Evolutionary conservation across 2,888 invertebrate species (phyloP).

Genomic region (Sialis lutaria): DNA sequence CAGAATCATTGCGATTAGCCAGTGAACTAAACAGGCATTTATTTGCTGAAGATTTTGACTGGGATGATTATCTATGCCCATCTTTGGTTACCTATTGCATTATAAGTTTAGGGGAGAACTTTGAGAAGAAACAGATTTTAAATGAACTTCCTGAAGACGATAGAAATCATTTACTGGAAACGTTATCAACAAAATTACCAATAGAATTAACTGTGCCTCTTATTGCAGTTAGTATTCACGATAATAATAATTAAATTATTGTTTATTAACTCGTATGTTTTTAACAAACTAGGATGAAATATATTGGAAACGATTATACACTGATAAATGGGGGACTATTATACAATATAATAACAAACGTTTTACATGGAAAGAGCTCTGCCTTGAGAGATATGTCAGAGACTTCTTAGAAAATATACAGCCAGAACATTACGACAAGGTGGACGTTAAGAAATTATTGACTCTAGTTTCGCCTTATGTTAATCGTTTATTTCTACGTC

Average conservation of each 20-base stretch:
- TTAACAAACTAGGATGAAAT: conserved; percentile 28
- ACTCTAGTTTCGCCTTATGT: conserved; percentile 33
- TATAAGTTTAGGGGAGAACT: conserved; percentile 29
- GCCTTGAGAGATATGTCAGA: conserved; percentile 21
- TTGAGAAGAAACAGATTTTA: conserved; percentile 33
- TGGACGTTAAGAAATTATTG: conserved; percentile 18
- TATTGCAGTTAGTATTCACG: conserved; percentile 25
- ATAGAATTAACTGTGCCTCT: conserved; percentile 34
- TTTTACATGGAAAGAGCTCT: conserved; percentile 24
- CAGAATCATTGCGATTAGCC: conserved; percentile 17
- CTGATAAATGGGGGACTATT: conserved; percentile 16
- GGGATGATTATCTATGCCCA: conserved; percentile 31
- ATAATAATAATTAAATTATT: neutral
- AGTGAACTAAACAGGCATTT: conserved; percentile 27
- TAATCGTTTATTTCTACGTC: conserved; percentile 28
- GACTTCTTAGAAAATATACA: conserved; percentile 21
- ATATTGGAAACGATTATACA: conserved; percentile 44
- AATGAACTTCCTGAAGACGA: conserved; percentile 36
- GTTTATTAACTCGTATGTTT: neutral
- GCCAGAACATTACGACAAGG: conserved; percentile 23
- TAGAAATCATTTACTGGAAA: conserved; percentile 37
- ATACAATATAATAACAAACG: conserved; percentile 12
- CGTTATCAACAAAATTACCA: conserved; percentile 38
- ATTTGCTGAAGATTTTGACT: conserved; percentile 32
- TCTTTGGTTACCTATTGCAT: conserved; percentile 30